These are phyloP conservation scores for Geophilus truncorum DNA, from an alignment of 2,888 invertebrate species.

Conservation along the genomic window DNA sequence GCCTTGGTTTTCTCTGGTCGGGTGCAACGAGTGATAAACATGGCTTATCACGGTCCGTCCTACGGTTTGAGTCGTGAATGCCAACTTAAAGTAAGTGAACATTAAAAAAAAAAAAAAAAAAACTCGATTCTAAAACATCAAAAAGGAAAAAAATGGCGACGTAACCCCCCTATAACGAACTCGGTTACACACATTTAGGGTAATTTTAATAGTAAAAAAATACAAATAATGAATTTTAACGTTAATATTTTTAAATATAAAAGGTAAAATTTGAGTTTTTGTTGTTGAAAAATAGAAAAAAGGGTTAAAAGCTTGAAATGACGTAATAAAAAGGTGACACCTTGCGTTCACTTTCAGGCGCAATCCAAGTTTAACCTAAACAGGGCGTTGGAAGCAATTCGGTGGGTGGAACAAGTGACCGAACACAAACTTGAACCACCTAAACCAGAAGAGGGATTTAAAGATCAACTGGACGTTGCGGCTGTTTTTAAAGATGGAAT, in stretches of 20 bases:
- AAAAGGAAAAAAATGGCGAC: conserved; percentile 2
- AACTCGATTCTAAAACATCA: neutral
- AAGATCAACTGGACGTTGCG: conserved; percentile 50
- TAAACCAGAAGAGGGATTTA: conserved; percentile 44
- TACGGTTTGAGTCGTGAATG: conserved; percentile 51
- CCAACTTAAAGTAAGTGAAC: conserved; percentile 47
- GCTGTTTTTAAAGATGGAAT: conserved; percentile 52
- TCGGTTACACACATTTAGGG: too few relatives aligned
- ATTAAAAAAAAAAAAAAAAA: too few relatives aligned
- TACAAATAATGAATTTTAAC: too few relatives aligned
- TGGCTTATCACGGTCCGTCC: conserved; percentile 49
- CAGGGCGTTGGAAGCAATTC: conserved; percentile 50
- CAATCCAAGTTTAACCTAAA: conserved; percentile 53
- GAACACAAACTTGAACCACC: conserved; percentile 44
- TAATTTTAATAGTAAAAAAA: too few relatives aligned
- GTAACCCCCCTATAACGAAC: neutral
- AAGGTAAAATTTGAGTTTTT: too few relatives aligned
- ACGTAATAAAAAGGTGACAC: neutral
- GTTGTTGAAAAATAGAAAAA: too few relatives aligned
- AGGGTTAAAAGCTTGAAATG: neutral
- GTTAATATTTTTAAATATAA: too few relatives aligned
- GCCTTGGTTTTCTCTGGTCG: neutral
- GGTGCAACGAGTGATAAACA: conserved; percentile 33
- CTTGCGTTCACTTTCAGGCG: conserved; percentile 45
- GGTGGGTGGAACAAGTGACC: conserved; percentile 51